Evolutionary conservation across 2,888 invertebrate genomes (phyloP).

Genomic region (Caenorhabditis virilis): DNA sequence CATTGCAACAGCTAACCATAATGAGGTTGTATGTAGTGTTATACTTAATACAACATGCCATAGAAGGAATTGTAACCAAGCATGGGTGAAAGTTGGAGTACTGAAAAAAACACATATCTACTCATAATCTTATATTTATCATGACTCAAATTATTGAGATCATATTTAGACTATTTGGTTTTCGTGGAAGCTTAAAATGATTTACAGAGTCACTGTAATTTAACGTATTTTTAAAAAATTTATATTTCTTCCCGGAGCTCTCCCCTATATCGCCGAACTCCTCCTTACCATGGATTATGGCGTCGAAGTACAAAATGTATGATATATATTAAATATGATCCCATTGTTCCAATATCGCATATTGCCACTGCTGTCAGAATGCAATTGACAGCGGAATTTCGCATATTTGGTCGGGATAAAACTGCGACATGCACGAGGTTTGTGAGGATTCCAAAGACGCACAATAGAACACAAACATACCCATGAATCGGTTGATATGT

Average conservation of each 20-base stretch:
- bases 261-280: too few species aligned
- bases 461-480: constrained; percentile 60
- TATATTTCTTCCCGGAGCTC: too few species aligned
- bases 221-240: too few species aligned
- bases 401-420: constrained; percentile 56
- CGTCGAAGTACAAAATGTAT: constrained; percentile 58
- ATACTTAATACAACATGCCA: constrained; percentile 63
- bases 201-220: too few species aligned
- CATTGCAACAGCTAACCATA: constrained; percentile 67
- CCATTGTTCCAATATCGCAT: constrained; percentile 66
- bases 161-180: too few species aligned
- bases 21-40: constrained; percentile 62
- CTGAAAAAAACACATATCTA: too few species aligned
- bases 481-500: constrained; percentile 65
- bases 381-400: constrained; percentile 59
- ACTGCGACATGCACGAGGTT: constrained; percentile 65
- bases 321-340: constrained; percentile 62
- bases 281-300: constrained; percentile 46
- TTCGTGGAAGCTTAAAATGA: too few species aligned
- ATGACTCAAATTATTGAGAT: too few species aligned
- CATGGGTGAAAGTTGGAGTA: constrained; percentile 55
- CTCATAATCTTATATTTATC: too few species aligned
- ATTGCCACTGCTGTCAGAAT: constrained; percentile 63
- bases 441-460: constrained; percentile 64
- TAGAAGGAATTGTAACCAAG: constrained; percentile 63